Evolutionary conservation across 1,140 invertebrate genomes (phyloP), one percentile per base, ranked within the genome.

Genomic region (Glomeris maerens): DNA sequence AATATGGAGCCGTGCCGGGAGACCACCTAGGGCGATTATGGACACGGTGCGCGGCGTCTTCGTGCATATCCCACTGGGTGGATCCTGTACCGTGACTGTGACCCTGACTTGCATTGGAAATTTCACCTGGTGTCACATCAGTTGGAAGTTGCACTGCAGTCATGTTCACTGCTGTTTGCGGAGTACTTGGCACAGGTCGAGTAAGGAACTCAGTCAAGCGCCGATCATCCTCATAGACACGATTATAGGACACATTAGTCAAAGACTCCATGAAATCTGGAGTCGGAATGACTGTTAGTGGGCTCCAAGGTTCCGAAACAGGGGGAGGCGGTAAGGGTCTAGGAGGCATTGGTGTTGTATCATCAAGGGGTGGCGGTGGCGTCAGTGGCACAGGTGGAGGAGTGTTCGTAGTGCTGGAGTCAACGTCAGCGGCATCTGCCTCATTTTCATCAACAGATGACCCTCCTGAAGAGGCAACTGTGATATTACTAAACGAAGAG

Each of bases 341-440:
- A 4, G 40, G 17, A 36, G 17, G 10, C 10, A 36, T n/a, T 36
- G 31, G 31, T 36, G 10, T 36, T 36, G 10, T 36, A 10, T 36
- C n/a, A 36, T n/a, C n/a, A 10, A 36, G n/a, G 31, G 17, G 31
- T 3, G 82, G 80, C 3, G 82, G 80, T 1, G 83, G 76, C 1
- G 80, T 79, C 14, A 72, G 77, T 1, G 84, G 83, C 52, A 88
- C 80, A 0, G 83, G 81, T n/a, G 83, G 83, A 3, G 84, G 82
- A 1, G 81, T 79, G 7, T 84, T 73, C 59, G 72, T n/a, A 69
- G 63, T 71, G 55, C 48, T 23, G 50, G 54, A 45, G 60, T 59
- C 29, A 38, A 26, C 13, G 49, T 45, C 28, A 47, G n/a, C 13
- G 52, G 40, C 3, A 52, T 49, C 45, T 55, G 22, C n/a, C 29